Conservation (phyloP, 2,113 vertebrate genomes). For the Phrynocephalus versicolor region DNA sequence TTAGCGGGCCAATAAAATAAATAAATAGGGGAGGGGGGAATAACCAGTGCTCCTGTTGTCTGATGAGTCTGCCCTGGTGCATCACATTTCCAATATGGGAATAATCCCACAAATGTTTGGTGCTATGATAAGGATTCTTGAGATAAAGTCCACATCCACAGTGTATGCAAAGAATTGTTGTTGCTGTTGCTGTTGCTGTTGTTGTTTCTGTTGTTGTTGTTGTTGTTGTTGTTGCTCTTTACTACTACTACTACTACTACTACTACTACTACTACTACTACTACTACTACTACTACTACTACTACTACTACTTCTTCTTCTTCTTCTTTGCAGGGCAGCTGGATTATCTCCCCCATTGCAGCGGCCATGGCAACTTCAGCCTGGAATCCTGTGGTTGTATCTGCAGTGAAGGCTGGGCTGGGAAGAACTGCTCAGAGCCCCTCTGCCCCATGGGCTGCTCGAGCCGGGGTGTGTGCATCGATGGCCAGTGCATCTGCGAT, state of each 20-base stretch:
- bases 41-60: neutral
- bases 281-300: too few species aligned
- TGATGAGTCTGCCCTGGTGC: too few species aligned
- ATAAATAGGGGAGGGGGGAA: neutral
- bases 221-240: too few species aligned
- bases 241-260: too few species aligned
- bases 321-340: conserved; percentile 81
- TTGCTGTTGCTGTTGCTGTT: too few species aligned
- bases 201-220: too few species aligned
- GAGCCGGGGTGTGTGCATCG: conserved; percentile 87
- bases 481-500: conserved; percentile 93
- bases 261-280: too few species aligned
- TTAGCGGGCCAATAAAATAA: neutral
- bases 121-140: neutral
- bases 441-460: conserved; percentile 90
- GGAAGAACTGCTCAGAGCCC: conserved; percentile 94
- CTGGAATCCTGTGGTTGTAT: conserved; percentile 91
- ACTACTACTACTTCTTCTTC: too few species aligned
- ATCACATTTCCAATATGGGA: neutral
- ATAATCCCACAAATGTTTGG: neutral
- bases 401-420: conserved; percentile 91
- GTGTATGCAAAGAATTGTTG: neutral
- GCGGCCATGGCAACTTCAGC: conserved; percentile 94
- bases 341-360: conserved; percentile 90
- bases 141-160: neutral